A percentile compares a stretch with the other conserved stretches of the same genome.
These are phyloP conservation scores for Chelonoidis abingdonii DNA, from an alignment of 2,113 vertebrate species.

Conservation along the genomic window DNA sequence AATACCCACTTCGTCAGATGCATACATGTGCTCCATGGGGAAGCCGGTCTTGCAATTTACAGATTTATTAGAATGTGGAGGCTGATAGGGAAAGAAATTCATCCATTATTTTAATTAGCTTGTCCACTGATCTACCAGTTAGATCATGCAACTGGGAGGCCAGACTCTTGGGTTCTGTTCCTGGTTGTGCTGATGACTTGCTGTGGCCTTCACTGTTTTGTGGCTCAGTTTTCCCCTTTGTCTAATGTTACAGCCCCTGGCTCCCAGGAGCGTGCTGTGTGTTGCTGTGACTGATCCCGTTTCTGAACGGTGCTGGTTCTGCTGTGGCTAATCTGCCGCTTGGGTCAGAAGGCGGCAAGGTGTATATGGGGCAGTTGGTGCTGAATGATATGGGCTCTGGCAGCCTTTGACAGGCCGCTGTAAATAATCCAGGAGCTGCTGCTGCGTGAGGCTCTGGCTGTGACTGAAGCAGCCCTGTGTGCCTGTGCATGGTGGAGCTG, in stretches of 20 bases:
- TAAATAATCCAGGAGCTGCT: not conserved
- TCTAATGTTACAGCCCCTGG: not conserved
- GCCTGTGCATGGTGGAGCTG: not conserved
- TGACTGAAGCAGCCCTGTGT: not conserved
- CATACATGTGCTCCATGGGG: not conserved
- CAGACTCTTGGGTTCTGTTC: not conserved
- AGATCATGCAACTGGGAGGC: not conserved
- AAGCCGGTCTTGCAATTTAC: not conserved
- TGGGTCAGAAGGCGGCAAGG: not conserved
- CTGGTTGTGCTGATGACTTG: not conserved
- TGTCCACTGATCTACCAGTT: not conserved
- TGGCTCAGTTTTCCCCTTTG: not conserved
- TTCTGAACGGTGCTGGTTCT: too few species aligned
- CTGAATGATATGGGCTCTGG: not conserved
- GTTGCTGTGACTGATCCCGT: not conserved
- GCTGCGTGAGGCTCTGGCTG: too few species aligned
- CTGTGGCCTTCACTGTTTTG: not conserved
- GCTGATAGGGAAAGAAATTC: not conserved
- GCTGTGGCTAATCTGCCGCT: not conserved
- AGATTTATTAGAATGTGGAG: not conserved
- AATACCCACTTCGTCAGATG: too few species aligned
- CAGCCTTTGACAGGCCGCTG: not conserved
- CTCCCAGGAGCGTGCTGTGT: not conserved
- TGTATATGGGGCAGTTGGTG: not conserved
- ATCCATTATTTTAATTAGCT: not conserved